phyloP scores from a whole-genome alignment of 2,888 invertebrate genomes.

The Hypena proboscidalis region DNA sequence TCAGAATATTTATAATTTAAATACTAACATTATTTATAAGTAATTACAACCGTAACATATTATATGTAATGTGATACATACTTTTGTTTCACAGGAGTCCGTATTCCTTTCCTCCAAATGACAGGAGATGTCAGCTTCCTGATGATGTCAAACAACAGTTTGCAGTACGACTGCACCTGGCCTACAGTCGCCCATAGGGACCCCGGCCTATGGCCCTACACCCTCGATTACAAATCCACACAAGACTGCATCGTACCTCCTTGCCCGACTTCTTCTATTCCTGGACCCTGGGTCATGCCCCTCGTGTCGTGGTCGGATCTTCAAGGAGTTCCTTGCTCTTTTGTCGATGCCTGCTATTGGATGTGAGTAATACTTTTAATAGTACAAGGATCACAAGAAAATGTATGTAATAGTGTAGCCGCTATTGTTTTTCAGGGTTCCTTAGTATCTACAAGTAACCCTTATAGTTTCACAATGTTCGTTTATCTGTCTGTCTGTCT shows the following conservation, averaged over 20 bases:
- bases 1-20: no score
- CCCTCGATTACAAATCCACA: conserved; percentile 84
- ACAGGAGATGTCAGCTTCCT: conserved; percentile 84
- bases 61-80: neutral
- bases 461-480: no score
- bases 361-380: conserved; percentile 63
- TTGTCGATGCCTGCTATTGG: conserved; percentile 82
- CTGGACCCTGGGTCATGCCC: conserved; percentile 88
- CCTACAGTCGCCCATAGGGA: conserved; percentile 69
- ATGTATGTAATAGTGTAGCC: no score
- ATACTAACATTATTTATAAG: no score
- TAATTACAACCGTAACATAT: no score
- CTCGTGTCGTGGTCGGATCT: conserved; percentile 85
- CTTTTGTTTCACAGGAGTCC: conserved; percentile 61
- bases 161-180: conserved; percentile 88
- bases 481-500: no score
- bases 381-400: no score
- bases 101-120: conserved; percentile 85
- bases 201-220: conserved; percentile 88
- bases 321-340: conserved; percentile 78
- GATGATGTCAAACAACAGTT: conserved; percentile 77
- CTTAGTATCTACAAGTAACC: no score
- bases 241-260: conserved; percentile 84
- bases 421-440: no score
- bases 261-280: conserved; percentile 85